Conservation (phyloP, 30 jellyfish, hydroid and myxozoan species). For the Clytia hemisphaerica region DNA sequence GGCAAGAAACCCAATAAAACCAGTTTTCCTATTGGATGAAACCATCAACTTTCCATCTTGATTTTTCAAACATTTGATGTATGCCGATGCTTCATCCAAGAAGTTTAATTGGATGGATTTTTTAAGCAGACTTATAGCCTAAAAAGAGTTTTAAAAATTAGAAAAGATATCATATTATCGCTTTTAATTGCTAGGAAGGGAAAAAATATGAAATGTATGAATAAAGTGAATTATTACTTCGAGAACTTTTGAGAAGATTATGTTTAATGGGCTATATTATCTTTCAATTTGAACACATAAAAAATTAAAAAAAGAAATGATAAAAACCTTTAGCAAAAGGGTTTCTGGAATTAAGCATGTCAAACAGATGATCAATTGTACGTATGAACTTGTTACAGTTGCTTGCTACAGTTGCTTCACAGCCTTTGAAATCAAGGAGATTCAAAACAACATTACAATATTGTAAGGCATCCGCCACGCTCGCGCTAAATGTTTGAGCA, state of each 20-base stretch:
- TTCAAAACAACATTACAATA: conserved; percentile 34
- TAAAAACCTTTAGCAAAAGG: conserved; percentile 57
- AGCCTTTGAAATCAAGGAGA: conserved; percentile 44
- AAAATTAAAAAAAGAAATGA: too few relatives aligned
- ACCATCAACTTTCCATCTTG: conserved; percentile 26
- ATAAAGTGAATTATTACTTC: too few relatives aligned
- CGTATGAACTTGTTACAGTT: conserved; percentile 24
- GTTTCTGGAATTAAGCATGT: conserved; percentile 43
- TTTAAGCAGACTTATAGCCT: conserved; percentile 49
- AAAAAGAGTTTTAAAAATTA: too few relatives aligned
- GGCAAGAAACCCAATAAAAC: conserved; percentile 45
- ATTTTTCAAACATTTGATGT: conserved; percentile 26
- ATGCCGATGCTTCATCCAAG: conserved; percentile 13
- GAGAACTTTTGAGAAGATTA: too few relatives aligned
- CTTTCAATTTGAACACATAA: too few relatives aligned
- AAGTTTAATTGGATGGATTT: too few relatives aligned
- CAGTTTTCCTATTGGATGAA: conserved; percentile 42
- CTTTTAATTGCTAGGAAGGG: too few relatives aligned
- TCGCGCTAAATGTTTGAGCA: conserved; percentile 56
- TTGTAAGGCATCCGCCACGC: conserved; percentile 62
- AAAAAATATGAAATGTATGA: too few relatives aligned
- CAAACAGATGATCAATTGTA: conserved; percentile 38
- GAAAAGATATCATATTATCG: too few relatives aligned
- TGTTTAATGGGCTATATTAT: too few relatives aligned
- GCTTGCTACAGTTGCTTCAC: conserved; percentile 32